Percentiles rank a stretch among this genome's conserved stretches.
Conservation (phyloP, 2,888 invertebrate species). For the Dendrolimus pini region DNA sequence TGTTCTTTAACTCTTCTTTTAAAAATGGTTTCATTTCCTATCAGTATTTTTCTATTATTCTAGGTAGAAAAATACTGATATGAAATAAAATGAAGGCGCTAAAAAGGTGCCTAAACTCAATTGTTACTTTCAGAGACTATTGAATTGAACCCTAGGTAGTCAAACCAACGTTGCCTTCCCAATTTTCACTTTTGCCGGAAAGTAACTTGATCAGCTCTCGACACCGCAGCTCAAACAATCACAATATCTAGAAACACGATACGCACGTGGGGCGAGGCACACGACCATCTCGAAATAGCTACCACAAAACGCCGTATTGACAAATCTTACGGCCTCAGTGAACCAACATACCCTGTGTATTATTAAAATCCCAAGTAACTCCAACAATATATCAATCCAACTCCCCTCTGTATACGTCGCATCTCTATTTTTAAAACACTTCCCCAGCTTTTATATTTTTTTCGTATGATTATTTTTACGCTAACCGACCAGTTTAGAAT, state of each 20-base stretch:
- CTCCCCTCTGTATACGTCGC: constrained; percentile 63
- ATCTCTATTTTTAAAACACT: constrained; percentile 71
- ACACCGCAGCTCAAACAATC: constrained; percentile 42
- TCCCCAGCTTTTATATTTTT: constrained; percentile 73
- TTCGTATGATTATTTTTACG: constrained; percentile 65
- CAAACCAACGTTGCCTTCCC: too few species aligned
- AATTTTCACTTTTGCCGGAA: constrained; percentile 23
- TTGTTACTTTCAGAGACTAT: not conserved
- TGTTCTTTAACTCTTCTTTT: too few species aligned
- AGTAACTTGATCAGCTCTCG: constrained; percentile 35
- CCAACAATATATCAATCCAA: constrained; percentile 67
- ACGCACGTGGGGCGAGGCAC: constrained; percentile 40
- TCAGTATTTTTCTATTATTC: too few species aligned
- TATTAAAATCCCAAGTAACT: constrained; percentile 74
- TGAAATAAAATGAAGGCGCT: too few species aligned
- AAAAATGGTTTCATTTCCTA: too few species aligned
- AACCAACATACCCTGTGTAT: constrained; percentile 70
- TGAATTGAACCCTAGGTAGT: not conserved
- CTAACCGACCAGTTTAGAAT: constrained; percentile 29
- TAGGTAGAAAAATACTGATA: too few species aligned
- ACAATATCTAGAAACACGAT: constrained; percentile 58
- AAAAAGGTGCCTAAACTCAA: not conserved
- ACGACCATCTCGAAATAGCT: constrained; percentile 66
- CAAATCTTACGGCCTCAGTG: constrained; percentile 72
- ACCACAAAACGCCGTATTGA: constrained; percentile 68